A percentile compares a stretch with the other conserved stretches of the same genome.
These are phyloP conservation scores for Formica selysi DNA, from an alignment of 1,140 invertebrate genomes.

Conservation along the genomic window DNA sequence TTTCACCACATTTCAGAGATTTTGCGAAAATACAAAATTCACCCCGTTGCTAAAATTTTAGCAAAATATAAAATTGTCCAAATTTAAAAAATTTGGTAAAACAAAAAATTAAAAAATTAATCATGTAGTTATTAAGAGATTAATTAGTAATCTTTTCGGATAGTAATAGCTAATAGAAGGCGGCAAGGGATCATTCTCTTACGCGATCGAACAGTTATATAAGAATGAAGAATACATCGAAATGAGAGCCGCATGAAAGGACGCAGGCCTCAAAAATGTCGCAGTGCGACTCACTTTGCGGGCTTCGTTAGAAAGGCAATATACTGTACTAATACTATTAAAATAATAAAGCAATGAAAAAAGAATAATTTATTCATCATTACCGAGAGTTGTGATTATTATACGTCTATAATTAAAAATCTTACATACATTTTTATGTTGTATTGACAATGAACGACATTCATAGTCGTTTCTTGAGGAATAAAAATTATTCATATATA, in stretches of 20 bases:
- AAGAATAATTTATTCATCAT: conserved; percentile 1
- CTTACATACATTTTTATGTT: not conserved
- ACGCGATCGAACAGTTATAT: not conserved
- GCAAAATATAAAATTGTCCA: not conserved
- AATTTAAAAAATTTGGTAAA: not conserved
- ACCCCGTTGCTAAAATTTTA: too few relatives aligned
- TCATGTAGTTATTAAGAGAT: not conserved
- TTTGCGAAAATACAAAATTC: not conserved
- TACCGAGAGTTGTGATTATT: conserved; percentile 5
- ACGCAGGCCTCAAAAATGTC: conserved; percentile 48
- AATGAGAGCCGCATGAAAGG: not conserved
- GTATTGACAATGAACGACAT: not conserved
- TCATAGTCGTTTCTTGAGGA: not conserved
- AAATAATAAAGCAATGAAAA: not conserved
- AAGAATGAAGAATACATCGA: conserved; percentile 9
- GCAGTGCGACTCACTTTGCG: conserved; percentile 68
- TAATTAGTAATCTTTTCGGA: not conserved
- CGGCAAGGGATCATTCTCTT: not conserved
- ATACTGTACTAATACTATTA: conserved; percentile 3
- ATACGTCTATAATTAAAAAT: not conserved
- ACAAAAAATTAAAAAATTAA: conserved; percentile 16
- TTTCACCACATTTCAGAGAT: not conserved
- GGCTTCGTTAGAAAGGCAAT: conserved; percentile 14
- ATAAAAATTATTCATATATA: not conserved
- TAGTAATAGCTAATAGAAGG: not conserved